Base-by-base conservation (phyloP, 35 echinoderm and acorn worm species). In the Apostichopus californicus region DNA sequence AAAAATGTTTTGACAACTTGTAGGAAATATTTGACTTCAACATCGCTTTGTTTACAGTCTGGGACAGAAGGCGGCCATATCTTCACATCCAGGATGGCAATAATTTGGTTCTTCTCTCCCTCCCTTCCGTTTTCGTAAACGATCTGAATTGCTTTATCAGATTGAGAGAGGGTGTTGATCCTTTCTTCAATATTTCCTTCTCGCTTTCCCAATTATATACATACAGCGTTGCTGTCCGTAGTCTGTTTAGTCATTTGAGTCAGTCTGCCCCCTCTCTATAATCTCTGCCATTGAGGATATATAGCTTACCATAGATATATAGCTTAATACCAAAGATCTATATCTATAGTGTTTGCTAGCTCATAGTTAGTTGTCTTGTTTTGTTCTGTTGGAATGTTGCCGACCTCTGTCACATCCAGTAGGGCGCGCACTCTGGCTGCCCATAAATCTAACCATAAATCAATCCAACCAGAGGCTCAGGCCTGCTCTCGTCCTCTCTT, bases 391-490 rank as follows among this genome's bases (percentile, higher is more conserved):
- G 71, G 71, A 75, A 75, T 75, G 71, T 75, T 18, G 71, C 3
- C 71, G 71, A 75, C 71, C 71, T 75, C 71, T 75, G 71, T 75
- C 71, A 75, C 71, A 75, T 75, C 71, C n/a, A 18, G 71, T 75
- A 75, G 71, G 71, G 71, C 7, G 71, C 71, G 71, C 15, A 22
- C 71, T 75, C 12, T 8, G 21, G 2, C 15, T 7, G 21, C 6
- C 64, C 13, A 75, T 75, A 75, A 75, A 75, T 75, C 12, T 75
- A 18, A 18, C 71, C 17, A 6, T 75, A 75, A 75, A 75, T 75
- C 71, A 75, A 18, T 75, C 71, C 71, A 22, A 75, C 13, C 20
- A 6, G 71, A 75, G 71, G 71, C 71, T n/a, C 17, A 68, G 11
- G 11, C 17, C 17, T 18, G 6, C 71, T 13, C 5, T 75, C 17